A percentile compares a stretch with the other conserved stretches of the same genome.
phyloP scores from a whole-genome alignment of 1,140 invertebrate species.

The Rhynchophorus ferrugineus region DNA sequence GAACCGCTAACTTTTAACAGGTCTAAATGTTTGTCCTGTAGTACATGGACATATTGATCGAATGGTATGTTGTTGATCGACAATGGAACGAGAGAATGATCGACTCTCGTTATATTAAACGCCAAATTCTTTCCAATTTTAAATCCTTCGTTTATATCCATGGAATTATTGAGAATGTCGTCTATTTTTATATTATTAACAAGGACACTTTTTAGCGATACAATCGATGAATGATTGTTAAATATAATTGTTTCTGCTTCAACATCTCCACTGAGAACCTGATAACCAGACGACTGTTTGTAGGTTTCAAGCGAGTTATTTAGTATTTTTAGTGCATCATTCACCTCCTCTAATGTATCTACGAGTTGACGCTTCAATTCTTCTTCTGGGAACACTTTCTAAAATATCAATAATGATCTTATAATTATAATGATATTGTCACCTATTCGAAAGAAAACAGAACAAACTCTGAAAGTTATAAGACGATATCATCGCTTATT shows the following conservation, averaged over 20 bases:
- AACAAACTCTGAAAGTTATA: too few species aligned
- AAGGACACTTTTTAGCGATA: conserved; percentile 1
- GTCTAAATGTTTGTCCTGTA: too few species aligned
- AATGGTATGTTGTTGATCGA: conserved; percentile 23
- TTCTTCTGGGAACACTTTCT: conserved; percentile 5
- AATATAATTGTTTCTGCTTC: conserved; percentile 12
- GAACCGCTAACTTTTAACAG: too few species aligned
- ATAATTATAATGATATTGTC: too few species aligned
- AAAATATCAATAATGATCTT: too few species aligned
- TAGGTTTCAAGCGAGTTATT: conserved; percentile 5
- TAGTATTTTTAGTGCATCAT: conserved; percentile 1
- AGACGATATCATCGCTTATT: too few species aligned
- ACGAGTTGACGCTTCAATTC: conserved; percentile 1
- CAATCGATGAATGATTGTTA: conserved; percentile 2
- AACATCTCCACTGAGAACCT: neutral
- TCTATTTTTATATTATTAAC: conserved; percentile 23
- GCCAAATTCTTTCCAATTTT: conserved; percentile 4
- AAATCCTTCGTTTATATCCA: conserved; percentile 28
- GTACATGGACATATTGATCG: too few species aligned
- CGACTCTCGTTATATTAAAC: conserved; percentile 22
- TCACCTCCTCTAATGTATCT: conserved; percentile 1
- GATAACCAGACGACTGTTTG: neutral
- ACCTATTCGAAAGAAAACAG: too few species aligned
- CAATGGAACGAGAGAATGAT: too few species aligned
- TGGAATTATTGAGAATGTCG: conserved; percentile 24